Evolutionary conservation across 2,888 invertebrate genomes (phyloP).

Genomic region (Platypus cylindrus): DNA sequence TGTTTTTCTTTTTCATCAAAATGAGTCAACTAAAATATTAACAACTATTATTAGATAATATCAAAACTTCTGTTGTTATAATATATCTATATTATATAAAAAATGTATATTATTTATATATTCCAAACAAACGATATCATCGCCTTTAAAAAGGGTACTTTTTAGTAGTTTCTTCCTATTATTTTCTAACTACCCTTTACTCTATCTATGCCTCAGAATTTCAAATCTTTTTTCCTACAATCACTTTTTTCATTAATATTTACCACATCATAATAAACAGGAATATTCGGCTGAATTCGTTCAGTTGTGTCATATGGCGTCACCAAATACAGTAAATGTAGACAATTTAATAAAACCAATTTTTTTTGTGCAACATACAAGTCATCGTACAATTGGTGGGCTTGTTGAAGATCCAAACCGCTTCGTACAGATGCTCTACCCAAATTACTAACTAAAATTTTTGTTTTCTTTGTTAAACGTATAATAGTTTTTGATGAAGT

Average conservation of each 20-base stretch:
- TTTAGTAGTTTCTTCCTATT: not conserved
- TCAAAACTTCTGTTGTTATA: too few species aligned
- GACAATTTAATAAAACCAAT: slow-evolving; percentile 64
- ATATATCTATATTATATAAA: too few species aligned
- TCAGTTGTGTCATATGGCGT: slow-evolving; percentile 61
- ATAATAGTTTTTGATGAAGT: too few species aligned
- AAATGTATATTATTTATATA: not conserved
- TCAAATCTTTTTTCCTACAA: slow-evolving; percentile 1
- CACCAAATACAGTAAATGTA: slow-evolving; percentile 81
- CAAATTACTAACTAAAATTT: slow-evolving; percentile 45
- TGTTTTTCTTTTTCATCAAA: slow-evolving; percentile 51
- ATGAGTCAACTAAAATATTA: slow-evolving; percentile 45
- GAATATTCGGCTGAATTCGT: slow-evolving; percentile 40
- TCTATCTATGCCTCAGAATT: too few species aligned
- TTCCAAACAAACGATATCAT: not conserved
- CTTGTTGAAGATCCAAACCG: slow-evolving; percentile 62
- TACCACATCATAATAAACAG: slow-evolving; percentile 49
- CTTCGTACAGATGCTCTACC: slow-evolving; percentile 79
- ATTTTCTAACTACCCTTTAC: too few species aligned
- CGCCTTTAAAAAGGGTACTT: not conserved
- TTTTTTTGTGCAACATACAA: slow-evolving; percentile 57
- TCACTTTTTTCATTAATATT: slow-evolving; percentile 20
- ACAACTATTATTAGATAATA: too few species aligned
- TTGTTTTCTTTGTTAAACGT: slow-evolving; percentile 24
- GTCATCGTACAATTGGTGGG: slow-evolving; percentile 62